These are phyloP conservation scores for Tenualosa thibaudeaui DNA, from an alignment of 2,797 vertebrate species.

Conservation along the genomic window DNA sequence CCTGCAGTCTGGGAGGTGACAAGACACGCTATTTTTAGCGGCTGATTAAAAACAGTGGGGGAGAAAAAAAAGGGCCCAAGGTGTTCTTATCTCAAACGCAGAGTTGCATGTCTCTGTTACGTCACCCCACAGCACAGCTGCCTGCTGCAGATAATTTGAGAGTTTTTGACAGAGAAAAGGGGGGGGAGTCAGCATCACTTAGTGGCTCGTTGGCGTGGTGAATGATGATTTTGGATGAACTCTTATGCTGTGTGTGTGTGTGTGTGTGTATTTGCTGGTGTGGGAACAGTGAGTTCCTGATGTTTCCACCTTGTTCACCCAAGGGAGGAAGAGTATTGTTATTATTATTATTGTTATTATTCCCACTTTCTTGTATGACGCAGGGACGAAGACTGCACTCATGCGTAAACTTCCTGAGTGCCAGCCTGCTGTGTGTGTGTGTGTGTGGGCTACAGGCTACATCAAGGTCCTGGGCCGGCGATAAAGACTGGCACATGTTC, in stretches of 20 bases:
- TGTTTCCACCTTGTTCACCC: background rate
- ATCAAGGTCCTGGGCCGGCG: constrained; percentile 34
- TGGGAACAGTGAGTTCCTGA: background rate
- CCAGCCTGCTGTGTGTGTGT: background rate
- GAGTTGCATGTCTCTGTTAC: background rate
- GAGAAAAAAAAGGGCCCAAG: background rate
- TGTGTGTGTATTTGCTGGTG: background rate
- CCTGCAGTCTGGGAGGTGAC: constrained; percentile 52
- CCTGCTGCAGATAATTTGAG: background rate
- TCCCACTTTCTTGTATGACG: background rate
- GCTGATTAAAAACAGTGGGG: constrained; percentile 52
- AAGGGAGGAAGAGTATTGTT: background rate
- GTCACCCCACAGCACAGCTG: background rate
- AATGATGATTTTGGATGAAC: background rate
- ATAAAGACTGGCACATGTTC: constrained; percentile 42
- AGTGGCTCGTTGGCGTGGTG: background rate
- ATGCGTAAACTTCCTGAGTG: constrained; percentile 23
- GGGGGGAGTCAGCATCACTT: background rate
- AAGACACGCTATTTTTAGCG: constrained; percentile 57
- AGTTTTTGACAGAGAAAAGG: background rate
- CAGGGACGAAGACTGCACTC: constrained; percentile 16
- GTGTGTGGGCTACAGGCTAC: constrained; percentile 5
- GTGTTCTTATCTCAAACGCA: constrained; percentile 20
- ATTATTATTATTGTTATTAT: background rate
- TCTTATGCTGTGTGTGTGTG: background rate